Evolutionary conservation across 2,113 vertebrate species (phyloP), one percentile per base, ranked within the genome.

Genomic region (Bubo scandiacus): DNA sequence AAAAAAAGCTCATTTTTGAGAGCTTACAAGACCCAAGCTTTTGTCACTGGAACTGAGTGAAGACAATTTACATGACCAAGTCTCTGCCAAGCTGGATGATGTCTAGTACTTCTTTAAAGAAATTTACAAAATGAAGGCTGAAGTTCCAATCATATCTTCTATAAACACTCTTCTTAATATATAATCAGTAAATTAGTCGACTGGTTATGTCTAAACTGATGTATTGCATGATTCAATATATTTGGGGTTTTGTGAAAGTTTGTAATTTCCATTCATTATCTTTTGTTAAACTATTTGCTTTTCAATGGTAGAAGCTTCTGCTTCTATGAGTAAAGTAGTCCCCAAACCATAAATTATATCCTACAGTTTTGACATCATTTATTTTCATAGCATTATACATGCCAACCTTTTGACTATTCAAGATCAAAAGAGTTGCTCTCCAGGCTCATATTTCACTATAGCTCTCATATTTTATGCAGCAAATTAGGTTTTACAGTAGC

Each of bases 351-450:
- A 95, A 97, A 97, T 98, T 97, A 97, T 96, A 96, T 95, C 92
- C 91, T 85, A 92, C 93, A 91, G 95, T 95, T 98, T 93, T 96
- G 96, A 98, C 97, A 98, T 95, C 96, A 90, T 98, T 98, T 98
- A 98, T 98, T 98, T 98, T 96, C 97, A 95, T 89, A 94, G 94
- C 92, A 95, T 98, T 97, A 97, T 97, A 86, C 86, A 96, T 96
- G 97, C 96, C 97, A 98, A 96, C 92, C 97, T 98, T 98, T 96
- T 97, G 96, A 97, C 96, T 98, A 87, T 94, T 98, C 93, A 89
- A 96, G 97, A 98, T 98, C 97, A 98, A 96, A 96, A 97, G 97
- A 98, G 97, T 93, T 96, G 94, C 94, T 98, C 96, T 97, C 82
- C 32, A 25, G 94, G 88, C 97, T 98, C 97, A 67, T 96, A 96